Percentiles rank a stretch among this genome's conserved stretches.
Evolutionary conservation across 1,140 invertebrate genomes (phyloP).

Genomic region (Drosophila orosa): DNA sequence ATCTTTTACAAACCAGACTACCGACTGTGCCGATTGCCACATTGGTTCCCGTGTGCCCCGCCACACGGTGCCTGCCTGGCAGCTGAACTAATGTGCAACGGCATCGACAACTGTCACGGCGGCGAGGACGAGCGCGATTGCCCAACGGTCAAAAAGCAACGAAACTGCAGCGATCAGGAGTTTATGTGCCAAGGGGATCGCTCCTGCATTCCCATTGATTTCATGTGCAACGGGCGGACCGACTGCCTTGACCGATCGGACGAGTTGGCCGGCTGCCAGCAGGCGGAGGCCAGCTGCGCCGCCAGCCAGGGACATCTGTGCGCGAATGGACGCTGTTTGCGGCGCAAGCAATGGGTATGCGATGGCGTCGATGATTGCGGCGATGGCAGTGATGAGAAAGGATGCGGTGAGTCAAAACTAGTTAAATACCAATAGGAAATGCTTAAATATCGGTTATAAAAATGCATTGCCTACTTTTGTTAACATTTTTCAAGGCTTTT

Average conservation of each 20-base stretch:
- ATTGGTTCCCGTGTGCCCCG: constrained; percentile 79
- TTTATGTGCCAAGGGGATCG: constrained; percentile 86
- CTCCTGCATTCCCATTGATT: constrained; percentile 87
- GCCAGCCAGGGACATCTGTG: constrained; percentile 61
- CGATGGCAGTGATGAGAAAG: constrained; percentile 88
- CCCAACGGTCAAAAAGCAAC: constrained; percentile 30
- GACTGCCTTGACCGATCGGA: constrained; percentile 94
- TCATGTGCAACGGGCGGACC: constrained; percentile 89
- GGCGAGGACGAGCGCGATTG: constrained; percentile 84
- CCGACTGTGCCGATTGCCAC: constrained; percentile 73
- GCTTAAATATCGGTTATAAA: too few relatives aligned
- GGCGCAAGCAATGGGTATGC: constrained; percentile 69
- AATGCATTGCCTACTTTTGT: background rate
- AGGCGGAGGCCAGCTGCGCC: constrained; percentile 55
- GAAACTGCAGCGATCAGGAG: constrained; percentile 84
- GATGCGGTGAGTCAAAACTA: constrained; percentile 87
- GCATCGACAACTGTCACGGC: constrained; percentile 85
- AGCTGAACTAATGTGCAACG: constrained; percentile 84
- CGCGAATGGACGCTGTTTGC: constrained; percentile 72
- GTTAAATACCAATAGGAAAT: too few relatives aligned
- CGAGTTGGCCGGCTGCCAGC: constrained; percentile 86
- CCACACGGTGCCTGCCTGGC: constrained; percentile 83
- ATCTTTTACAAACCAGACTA: constrained; percentile 39
- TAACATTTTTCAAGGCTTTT: too few relatives aligned
- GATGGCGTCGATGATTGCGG: constrained; percentile 86